These are phyloP conservation scores for Acestrorhynchus altus DNA, from an alignment of 2,797 vertebrate genomes.

Conservation along the genomic window DNA sequence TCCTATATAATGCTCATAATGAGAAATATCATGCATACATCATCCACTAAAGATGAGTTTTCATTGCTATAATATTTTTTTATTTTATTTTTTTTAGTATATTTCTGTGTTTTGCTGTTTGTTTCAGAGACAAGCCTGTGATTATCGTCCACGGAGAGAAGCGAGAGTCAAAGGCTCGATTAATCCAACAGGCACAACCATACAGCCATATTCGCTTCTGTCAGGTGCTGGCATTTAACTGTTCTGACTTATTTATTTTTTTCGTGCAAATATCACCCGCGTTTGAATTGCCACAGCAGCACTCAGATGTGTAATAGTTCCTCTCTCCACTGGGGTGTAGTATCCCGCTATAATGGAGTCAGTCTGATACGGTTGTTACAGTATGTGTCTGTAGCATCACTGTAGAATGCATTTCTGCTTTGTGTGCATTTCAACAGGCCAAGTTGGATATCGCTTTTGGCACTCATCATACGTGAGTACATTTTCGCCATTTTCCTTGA, in stretches of 20 bases:
- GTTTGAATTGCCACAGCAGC: not conserved
- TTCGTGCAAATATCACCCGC: not conserved
- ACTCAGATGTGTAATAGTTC: slow-evolving; percentile 20
- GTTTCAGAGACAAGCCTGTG: slow-evolving; percentile 84
- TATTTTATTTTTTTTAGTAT: too few species aligned
- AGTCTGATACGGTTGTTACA: not conserved
- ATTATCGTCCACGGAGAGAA: slow-evolving; percentile 94
- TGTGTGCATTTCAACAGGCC: slow-evolving; percentile 80
- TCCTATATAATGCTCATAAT: too few species aligned
- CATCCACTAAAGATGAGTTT: too few species aligned
- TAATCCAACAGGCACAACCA: slow-evolving; percentile 87
- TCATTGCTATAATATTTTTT: too few species aligned
- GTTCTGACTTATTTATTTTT: not conserved
- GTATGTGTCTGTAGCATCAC: not conserved
- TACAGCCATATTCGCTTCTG: slow-evolving; percentile 89
- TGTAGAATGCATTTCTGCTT: not conserved
- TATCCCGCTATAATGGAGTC: slow-evolving; percentile 23
- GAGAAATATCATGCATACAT: too few species aligned
- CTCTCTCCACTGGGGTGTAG: slow-evolving; percentile 46
- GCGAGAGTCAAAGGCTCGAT: slow-evolving; percentile 89
- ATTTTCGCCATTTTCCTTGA: not conserved
- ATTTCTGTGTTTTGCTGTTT: not conserved
- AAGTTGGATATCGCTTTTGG: slow-evolving; percentile 98
- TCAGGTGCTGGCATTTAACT: slow-evolving; percentile 80
- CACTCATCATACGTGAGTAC: slow-evolving; percentile 97